These are phyloP conservation scores for Hemithea aestivaria DNA, from an alignment of 2,888 invertebrate species.

Conservation along the genomic window DNA sequence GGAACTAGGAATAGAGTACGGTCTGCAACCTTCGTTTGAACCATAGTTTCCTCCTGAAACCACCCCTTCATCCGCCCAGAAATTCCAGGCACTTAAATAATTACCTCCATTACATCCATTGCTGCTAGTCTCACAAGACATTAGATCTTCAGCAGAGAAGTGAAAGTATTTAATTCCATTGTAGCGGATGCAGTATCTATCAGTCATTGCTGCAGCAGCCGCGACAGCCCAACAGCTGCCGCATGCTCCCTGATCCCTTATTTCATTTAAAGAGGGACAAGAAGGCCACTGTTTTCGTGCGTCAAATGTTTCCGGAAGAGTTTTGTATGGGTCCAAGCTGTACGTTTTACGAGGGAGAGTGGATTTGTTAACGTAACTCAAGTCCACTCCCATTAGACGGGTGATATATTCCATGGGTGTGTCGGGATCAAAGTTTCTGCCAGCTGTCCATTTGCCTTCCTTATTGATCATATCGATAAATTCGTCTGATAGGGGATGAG, in stretches of 20 bases:
- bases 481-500: constrained; percentile 81
- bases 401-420: constrained; percentile 61
- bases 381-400: constrained; percentile 84
- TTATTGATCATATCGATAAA: constrained; percentile 85
- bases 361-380: constrained; percentile 55
- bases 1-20: constrained; percentile 1
- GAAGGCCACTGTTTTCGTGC: constrained; percentile 88
- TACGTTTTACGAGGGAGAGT: no score
- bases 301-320: constrained; percentile 89
- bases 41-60: constrained; percentile 83
- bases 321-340: constrained; percentile 42
- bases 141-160: constrained; percentile 90
- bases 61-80: constrained; percentile 64
- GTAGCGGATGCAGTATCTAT: constrained; percentile 90
- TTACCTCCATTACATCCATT: constrained; percentile 5
- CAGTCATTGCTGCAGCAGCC: constrained; percentile 94
- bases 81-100: not conserved
- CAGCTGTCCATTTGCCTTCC: constrained; percentile 87
- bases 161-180: constrained; percentile 84
- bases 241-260: constrained; percentile 92
- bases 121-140: constrained; percentile 83
- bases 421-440: constrained; percentile 83
- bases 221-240: constrained; percentile 97
- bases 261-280: constrained; percentile 90
- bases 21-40: constrained; percentile 83